phyloP scores from a whole-genome alignment of 2,797 vertebrate species.

The Gymnothorax reevesii region DNA sequence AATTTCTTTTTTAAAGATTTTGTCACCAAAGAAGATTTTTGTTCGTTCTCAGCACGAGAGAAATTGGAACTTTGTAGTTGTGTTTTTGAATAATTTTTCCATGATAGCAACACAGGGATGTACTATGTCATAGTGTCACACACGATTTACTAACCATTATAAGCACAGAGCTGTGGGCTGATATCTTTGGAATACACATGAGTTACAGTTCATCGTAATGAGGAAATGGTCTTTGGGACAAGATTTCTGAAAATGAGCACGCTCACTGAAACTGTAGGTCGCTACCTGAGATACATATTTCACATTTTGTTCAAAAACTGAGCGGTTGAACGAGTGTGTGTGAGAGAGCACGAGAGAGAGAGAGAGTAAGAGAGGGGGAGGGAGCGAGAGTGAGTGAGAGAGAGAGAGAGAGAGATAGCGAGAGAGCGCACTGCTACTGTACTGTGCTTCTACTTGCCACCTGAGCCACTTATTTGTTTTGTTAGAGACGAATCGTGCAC shows the following conservation, averaged over 20 bases:
- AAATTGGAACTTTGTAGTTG: slow-evolving; percentile 41
- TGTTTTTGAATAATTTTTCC: slow-evolving; percentile 41
- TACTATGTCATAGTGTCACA: slow-evolving; percentile 31
- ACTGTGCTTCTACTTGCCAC: slow-evolving; percentile 4
- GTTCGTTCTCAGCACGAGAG: slow-evolving; percentile 27
- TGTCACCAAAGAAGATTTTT: slow-evolving; percentile 43
- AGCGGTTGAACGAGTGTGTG: slow-evolving; percentile 24
- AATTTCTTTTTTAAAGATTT: slow-evolving; percentile 29
- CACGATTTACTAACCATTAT: background rate
- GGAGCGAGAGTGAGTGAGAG: slow-evolving; percentile 12
- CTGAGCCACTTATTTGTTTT: slow-evolving; percentile 15
- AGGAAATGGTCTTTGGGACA: slow-evolving; percentile 15
- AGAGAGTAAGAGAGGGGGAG: background rate
- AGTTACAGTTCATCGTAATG: slow-evolving; percentile 20
- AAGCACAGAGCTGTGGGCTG: background rate
- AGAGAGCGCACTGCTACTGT: background rate
- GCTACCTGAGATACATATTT: slow-evolving; percentile 68
- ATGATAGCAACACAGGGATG: slow-evolving; percentile 32
- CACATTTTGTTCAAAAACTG: slow-evolving; percentile 63
- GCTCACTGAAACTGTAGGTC: slow-evolving; percentile 55
- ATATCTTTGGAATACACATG: slow-evolving; percentile 1
- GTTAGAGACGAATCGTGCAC: background rate
- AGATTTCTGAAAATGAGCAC: slow-evolving; percentile 26
- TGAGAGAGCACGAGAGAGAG: slow-evolving; percentile 4
- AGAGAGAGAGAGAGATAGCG: background rate